Evolutionary conservation across 2,888 invertebrate species (phyloP), one percentile per base, ranked within the genome.

Genomic region (Punctoribates punctum): DNA sequence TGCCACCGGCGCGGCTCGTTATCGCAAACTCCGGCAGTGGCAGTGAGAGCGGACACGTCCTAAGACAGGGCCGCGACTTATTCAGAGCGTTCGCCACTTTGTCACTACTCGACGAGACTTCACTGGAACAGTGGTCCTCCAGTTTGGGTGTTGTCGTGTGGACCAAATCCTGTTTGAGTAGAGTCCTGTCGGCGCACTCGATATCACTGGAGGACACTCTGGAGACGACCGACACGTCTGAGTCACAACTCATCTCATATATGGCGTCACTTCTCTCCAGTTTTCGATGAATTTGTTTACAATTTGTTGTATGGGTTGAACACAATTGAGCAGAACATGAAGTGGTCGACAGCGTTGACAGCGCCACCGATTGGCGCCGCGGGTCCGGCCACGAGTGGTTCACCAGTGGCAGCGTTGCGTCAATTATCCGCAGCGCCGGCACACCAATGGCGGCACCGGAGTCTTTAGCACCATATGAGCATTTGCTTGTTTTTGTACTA

Each of bases 21-120:
- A 79, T 78, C 23, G 94, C 95, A 84, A 95, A 95, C 85, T 91
- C 90, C 57, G 95, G 95, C 81, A 95, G 85, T 27, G 95, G 94
- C 81, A 95, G 86, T 57, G 78, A 79, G 1, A 80, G 62, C 8
- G 67, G 48, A 9, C 25, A 38, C 34, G 34, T 70, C 42, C 42
- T 42, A 4, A 29, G 38, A 51, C 11, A 25, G 13, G 67, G 62
- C 23, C 38, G 74, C 11, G 29, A 29, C 34, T 51, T 54, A 15
- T 73, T 73, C 23, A 23, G 20, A 11, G n/a, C 27, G 20, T 48
- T 51, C 29, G 23, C 54, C 46, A 57, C 72, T 34, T 76, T 76
- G 60, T 76, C 76, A 76, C 76, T 76, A 23, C 60, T 60, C 13
- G 76, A 76, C 20, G 76, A 76, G 8, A 76, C 76, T 38, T 76